These are phyloP conservation scores for Drosophila littoralis DNA, from an alignment of 1,140 invertebrate genomes.

Conservation along the genomic window DNA sequence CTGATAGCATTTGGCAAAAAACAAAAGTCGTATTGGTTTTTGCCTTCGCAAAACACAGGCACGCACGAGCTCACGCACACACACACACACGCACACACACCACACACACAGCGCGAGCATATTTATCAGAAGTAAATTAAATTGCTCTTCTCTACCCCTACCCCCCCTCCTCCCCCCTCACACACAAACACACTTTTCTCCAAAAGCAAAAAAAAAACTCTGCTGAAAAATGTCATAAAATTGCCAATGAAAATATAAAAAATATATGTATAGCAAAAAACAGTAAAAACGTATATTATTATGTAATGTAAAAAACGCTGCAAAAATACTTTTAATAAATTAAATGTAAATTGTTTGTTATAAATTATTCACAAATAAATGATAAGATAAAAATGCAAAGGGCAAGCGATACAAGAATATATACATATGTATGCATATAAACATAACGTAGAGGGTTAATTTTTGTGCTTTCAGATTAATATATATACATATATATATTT, in stretches of 20 bases:
- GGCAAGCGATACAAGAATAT: slow-evolving; percentile 1
- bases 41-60: neutral
- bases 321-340: slow-evolving; percentile 43
- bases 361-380: slow-evolving; percentile 71
- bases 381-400: slow-evolving; percentile 58
- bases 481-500: slow-evolving; percentile 23
- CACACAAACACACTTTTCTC: neutral
- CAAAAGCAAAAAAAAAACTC: slow-evolving; percentile 3
- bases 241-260: slow-evolving; percentile 10
- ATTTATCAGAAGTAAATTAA: slow-evolving; percentile 64
- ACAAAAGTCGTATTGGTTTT: slow-evolving; percentile 20
- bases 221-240: slow-evolving; percentile 30
- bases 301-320: neutral
- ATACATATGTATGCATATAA: neutral
- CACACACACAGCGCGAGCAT: neutral
- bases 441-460: slow-evolving; percentile 12
- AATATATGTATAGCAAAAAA: neutral
- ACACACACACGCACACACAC: slow-evolving; percentile 13
- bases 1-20: slow-evolving; percentile 11
- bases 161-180: slow-evolving; percentile 5
- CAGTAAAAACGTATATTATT: neutral
- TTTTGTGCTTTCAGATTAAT: slow-evolving; percentile 45
- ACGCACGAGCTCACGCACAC: neutral
- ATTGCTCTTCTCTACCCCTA: slow-evolving; percentile 36
- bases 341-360: slow-evolving; percentile 63